Evolutionary conservation across 2,888 invertebrate genomes (phyloP).

Genomic region (Lacanobia wlatinum): DNA sequence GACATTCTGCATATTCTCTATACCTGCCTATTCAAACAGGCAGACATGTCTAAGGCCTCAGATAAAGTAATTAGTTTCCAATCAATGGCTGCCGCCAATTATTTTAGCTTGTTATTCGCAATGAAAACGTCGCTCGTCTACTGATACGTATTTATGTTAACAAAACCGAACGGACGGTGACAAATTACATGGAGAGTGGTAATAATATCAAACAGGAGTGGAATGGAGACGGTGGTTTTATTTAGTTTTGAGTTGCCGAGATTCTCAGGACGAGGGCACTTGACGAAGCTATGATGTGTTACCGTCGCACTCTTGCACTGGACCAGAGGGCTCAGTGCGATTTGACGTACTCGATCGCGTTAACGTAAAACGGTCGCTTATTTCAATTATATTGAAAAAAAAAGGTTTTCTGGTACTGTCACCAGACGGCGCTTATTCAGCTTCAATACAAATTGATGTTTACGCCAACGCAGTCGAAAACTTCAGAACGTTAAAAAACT

Average conservation of each 20-base stretch:
- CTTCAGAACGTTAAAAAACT: no score
- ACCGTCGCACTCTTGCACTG: not conserved
- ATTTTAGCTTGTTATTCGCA: slow-evolving; percentile 59
- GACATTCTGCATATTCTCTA: not conserved
- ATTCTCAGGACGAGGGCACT: not conserved
- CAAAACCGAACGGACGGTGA: slow-evolving; percentile 70
- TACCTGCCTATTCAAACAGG: not conserved
- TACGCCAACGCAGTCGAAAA: no score
- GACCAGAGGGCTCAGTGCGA: no score
- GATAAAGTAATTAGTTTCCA: slow-evolving; percentile 33
- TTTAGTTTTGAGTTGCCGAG: not conserved
- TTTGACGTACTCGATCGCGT: no score
- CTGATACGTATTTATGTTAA: slow-evolving; percentile 67
- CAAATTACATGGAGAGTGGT: slow-evolving; percentile 66
- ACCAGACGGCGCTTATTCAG: no score
- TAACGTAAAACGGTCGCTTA: no score
- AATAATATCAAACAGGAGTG: slow-evolving; percentile 24
- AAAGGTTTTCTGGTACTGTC: no score
- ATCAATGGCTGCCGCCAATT: slow-evolving; percentile 44
- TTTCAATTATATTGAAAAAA: no score
- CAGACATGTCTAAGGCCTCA: slow-evolving; percentile 13
- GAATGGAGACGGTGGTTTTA: slow-evolving; percentile 24
- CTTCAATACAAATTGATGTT: no score
- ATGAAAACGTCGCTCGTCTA: slow-evolving; percentile 62
- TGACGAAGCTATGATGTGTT: not conserved